Percentiles rank a stretch among this genome's conserved stretches.
These are phyloP conservation scores for Anas georgica DNA, from an alignment of 2,797 vertebrate species.

Conservation along the genomic window DNA sequence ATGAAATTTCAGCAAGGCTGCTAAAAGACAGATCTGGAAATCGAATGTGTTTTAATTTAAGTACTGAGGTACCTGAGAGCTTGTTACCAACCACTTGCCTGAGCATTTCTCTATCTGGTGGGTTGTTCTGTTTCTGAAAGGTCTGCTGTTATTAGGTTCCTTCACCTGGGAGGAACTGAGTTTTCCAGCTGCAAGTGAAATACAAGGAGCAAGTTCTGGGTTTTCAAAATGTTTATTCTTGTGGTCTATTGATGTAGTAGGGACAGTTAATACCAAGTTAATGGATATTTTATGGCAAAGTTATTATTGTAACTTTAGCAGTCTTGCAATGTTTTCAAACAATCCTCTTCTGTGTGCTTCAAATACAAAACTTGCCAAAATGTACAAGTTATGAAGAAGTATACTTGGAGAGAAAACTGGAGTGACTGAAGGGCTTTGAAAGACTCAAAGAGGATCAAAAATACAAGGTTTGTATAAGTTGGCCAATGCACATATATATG, in stretches of 20 bases:
- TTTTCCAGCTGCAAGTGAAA: neutral
- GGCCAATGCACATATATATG: neutral
- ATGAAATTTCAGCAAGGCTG: neutral
- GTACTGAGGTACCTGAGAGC: neutral
- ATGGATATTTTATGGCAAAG: conserved; percentile 42
- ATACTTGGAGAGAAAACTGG: conserved; percentile 12
- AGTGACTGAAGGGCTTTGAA: neutral
- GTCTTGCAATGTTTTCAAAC: conserved; percentile 9
- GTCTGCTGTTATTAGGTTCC: neutral
- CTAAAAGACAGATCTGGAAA: neutral
- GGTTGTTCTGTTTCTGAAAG: neutral
- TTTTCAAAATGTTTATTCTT: conserved; percentile 24
- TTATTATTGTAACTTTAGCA: conserved; percentile 47
- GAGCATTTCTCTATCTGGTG: neutral
- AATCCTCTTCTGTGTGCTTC: neutral
- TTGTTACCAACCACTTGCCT: neutral
- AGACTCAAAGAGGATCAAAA: conserved; percentile 5
- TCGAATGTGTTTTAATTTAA: neutral
- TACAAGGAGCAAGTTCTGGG: neutral
- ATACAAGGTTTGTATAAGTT: neutral
- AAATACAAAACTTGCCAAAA: conserved; percentile 40
- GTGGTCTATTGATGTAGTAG: neutral
- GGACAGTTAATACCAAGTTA: conserved; percentile 53
- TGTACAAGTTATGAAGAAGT: neutral
- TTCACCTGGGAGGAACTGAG: neutral